Conservation (phyloP, 2,888 invertebrate species). For the Agrilus biguttatus region DNA sequence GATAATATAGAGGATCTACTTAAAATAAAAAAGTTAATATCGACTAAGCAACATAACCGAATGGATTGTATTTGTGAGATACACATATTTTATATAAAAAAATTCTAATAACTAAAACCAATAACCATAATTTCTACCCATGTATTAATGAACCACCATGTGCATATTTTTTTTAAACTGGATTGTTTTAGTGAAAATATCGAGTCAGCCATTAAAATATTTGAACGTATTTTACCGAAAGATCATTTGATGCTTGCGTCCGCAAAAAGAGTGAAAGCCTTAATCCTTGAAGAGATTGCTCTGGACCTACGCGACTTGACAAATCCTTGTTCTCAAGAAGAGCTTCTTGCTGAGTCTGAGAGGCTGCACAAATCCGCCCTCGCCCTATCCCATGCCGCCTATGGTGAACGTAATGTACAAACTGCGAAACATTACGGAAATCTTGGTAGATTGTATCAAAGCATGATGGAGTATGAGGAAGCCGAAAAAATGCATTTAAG, state of each 20-base stretch:
- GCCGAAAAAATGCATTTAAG: constrained; percentile 86
- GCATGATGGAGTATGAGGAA: constrained; percentile 75
- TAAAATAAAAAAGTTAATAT: no score
- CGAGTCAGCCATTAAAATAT: constrained; percentile 67
- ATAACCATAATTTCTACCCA: no score
- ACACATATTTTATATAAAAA: no score
- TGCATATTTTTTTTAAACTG: not conserved
- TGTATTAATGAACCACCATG: no score
- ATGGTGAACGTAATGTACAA: constrained; percentile 88
- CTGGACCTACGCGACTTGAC: constrained; percentile 49
- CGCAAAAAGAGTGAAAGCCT: constrained; percentile 80
- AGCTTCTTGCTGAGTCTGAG: constrained; percentile 65
- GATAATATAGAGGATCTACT: no score
- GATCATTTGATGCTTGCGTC: constrained; percentile 80
- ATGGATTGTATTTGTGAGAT: no score
- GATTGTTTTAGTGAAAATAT: constrained; percentile 61
- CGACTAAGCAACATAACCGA: no score
- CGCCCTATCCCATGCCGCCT: constrained; percentile 61
- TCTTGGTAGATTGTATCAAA: constrained; percentile 84
- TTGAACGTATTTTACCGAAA: constrained; percentile 62
- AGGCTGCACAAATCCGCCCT: constrained; percentile 72
- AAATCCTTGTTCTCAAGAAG: constrained; percentile 19
- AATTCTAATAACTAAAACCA: no score
- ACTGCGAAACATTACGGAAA: constrained; percentile 95
- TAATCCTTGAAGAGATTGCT: constrained; percentile 87